A percentile compares a stretch with the other conserved stretches of the same genome.
These are phyloP conservation scores for Garrulus glandarius DNA, from an alignment of 2,797 vertebrate species.

Conservation along the genomic window DNA sequence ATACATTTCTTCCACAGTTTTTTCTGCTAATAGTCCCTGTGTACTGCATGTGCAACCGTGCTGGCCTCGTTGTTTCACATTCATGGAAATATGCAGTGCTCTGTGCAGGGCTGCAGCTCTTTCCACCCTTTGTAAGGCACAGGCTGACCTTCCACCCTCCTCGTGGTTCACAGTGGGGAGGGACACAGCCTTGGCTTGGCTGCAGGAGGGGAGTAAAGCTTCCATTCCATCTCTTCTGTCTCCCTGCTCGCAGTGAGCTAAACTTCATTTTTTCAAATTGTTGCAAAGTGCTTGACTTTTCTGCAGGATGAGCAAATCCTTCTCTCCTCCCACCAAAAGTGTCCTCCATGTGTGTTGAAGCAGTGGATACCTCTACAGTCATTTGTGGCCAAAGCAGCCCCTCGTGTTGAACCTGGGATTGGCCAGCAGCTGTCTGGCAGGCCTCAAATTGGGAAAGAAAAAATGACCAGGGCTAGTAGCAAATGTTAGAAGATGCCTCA, in stretches of 20 bases:
- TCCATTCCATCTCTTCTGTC: background rate
- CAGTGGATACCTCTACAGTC: background rate
- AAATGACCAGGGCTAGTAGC: background rate
- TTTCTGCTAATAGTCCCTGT: background rate
- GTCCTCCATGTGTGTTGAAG: background rate
- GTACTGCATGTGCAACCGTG: background rate
- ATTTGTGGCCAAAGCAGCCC: background rate
- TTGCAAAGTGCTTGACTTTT: background rate
- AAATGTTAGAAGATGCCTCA: background rate
- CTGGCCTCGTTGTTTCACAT: fast-evolving
- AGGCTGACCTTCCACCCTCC: background rate
- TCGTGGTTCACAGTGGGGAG: fast-evolving
- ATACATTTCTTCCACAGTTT: background rate
- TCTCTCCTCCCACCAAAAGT: background rate
- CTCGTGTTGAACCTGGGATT: background rate
- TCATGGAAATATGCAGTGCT: background rate
- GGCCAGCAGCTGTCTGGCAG: background rate
- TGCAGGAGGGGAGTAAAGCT: background rate
- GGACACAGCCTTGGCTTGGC: background rate
- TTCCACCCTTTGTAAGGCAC: background rate
- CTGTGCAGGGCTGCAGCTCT: background rate
- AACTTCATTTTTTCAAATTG: background rate
- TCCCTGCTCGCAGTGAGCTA: background rate
- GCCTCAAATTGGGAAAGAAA: background rate
- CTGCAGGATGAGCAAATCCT: background rate